Evolutionary conservation across 1,140 invertebrate species (phyloP).

Genomic region (Lepidurus couesii): DNA sequence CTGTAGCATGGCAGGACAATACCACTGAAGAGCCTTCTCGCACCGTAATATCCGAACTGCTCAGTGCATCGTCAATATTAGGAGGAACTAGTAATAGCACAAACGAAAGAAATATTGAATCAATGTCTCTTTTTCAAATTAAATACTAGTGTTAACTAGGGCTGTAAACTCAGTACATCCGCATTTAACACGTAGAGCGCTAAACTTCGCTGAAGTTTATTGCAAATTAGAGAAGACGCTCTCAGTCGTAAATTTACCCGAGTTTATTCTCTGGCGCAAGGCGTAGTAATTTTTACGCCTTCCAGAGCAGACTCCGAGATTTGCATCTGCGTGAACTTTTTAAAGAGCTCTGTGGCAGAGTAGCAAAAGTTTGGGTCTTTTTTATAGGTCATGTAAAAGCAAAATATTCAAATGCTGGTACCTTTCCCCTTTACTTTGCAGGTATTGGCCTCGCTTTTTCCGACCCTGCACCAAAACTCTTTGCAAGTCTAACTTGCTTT

Average conservation of each 20-base stretch:
- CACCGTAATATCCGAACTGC: conserved; percentile 83
- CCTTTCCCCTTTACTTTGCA: no score
- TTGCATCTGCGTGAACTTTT: not conserved
- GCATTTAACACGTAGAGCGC: no score
- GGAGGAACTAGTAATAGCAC: conserved; percentile 70
- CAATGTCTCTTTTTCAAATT: no score
- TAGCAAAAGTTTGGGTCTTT: no score
- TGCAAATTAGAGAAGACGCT: not conserved
- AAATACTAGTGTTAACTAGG: no score
- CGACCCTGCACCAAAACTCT: no score
- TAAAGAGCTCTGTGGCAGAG: no score
- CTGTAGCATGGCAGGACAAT: conserved; percentile 77
- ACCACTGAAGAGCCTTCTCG: conserved; percentile 82
- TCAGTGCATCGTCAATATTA: conserved; percentile 81
- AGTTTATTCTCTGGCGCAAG: not conserved
- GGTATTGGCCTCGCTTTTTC: no score
- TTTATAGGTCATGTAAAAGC: no score
- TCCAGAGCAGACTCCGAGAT: not conserved
- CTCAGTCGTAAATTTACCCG: not conserved
- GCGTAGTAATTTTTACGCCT: not conserved
- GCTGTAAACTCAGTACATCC: no score
- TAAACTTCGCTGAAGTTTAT: not conserved
- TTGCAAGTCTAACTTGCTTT: no score
- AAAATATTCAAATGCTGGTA: no score
- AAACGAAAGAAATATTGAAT: not conserved